These are phyloP conservation scores for Helobdella robusta DNA, from an alignment of 2,888 invertebrate genomes.

Conservation along the genomic window DNA sequence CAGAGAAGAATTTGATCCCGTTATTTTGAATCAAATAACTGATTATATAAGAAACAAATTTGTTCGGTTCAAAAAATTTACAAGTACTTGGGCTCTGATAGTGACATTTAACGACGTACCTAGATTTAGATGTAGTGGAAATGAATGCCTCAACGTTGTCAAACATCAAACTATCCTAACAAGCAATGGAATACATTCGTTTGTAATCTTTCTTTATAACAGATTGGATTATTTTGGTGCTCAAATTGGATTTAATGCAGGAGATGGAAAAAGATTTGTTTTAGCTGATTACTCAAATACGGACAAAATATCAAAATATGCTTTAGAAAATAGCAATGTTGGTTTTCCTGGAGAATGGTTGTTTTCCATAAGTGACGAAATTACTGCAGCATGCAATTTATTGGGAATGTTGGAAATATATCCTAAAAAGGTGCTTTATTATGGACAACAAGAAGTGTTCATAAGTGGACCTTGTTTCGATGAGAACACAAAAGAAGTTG, in stretches of 20 bases:
- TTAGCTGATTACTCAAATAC: constrained; percentile 15
- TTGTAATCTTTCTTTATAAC: constrained; percentile 21
- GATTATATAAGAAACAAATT: constrained; percentile 10
- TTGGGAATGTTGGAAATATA: constrained; percentile 14
- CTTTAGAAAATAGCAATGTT: constrained; percentile 20
- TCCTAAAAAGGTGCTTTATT: constrained; percentile 19
- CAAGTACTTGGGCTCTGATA: constrained; percentile 21
- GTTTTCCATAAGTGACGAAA: constrained; percentile 24
- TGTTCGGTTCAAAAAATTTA: constrained; percentile 6
- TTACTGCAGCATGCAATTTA: constrained; percentile 12
- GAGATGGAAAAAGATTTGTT: constrained; percentile 22
- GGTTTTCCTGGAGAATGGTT: constrained; percentile 24
- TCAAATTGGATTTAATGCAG: constrained; percentile 25
- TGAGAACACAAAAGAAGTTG: background rate
- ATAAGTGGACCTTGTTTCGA: constrained; percentile 24
- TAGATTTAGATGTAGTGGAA: background rate
- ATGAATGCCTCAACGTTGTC: constrained; percentile 4
- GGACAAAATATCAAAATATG: constrained; percentile 3
- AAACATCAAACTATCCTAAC: constrained; percentile 24
- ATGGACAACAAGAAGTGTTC: constrained; percentile 18
- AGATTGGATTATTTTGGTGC: constrained; percentile 11
- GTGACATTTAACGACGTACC: constrained; percentile 22
- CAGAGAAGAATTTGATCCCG: constrained; percentile 14
- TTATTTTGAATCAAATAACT: background rate
- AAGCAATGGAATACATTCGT: constrained; percentile 24